Conservation (phyloP, 2,888 invertebrate species). For the Maniola hyperantus region DNA sequence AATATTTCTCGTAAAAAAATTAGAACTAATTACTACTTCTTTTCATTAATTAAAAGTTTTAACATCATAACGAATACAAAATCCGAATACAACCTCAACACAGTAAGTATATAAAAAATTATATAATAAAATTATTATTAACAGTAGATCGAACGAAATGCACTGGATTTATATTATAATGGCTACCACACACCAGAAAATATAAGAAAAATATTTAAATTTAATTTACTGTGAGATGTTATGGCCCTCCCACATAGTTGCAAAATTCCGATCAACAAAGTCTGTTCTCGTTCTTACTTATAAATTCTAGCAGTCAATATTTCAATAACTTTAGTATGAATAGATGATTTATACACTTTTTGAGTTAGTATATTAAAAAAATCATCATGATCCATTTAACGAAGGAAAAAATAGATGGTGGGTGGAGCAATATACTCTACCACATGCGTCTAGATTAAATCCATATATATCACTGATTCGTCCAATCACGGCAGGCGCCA, state of each 20-base stretch:
- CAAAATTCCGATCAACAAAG: not conserved
- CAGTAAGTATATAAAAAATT: constrained; percentile 13
- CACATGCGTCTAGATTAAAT: no score
- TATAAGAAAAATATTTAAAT: constrained; percentile 9
- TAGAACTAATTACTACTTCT: not conserved
- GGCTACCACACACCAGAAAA: constrained; percentile 41
- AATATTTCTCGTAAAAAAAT: constrained; percentile 1
- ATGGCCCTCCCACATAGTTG: not conserved
- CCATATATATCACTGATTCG: no score
- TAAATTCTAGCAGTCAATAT: no score
- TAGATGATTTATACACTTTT: no score
- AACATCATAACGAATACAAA: constrained; percentile 21
- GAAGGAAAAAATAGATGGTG: no score
- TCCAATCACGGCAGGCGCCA: no score
- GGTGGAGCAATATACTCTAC: no score
- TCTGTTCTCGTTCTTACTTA: no score
- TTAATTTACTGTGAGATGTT: not conserved
- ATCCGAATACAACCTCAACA: constrained; percentile 51
- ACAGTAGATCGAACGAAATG: constrained; percentile 70
- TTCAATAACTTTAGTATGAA: no score
- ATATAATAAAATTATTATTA: constrained; percentile 42
- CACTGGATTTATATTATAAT: constrained; percentile 57
- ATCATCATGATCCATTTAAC: no score
- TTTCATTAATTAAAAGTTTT: constrained; percentile 1
- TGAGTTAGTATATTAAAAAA: no score